Percentiles rank a stretch among this genome's conserved stretches.
phyloP scores from a whole-genome alignment of 1,140 invertebrate genomes.

The Asobara japonica region DNA sequence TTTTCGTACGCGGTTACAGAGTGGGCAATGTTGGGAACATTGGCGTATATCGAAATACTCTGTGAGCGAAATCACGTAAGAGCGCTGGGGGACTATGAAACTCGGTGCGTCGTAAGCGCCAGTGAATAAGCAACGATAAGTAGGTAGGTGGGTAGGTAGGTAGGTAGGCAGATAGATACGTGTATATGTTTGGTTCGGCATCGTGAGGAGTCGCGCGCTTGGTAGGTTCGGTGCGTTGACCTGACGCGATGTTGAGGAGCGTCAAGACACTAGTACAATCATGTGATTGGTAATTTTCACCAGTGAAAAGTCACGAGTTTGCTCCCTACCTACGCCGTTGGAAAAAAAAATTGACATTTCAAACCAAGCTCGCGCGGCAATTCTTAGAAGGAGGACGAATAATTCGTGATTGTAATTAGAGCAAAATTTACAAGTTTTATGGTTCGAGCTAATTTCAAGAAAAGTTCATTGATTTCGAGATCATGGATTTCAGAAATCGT shows the following conservation, averaged over 20 bases:
- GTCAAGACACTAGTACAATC: constrained; percentile 1
- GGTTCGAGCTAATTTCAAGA: too few relatives aligned
- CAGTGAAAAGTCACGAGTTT: too few relatives aligned
- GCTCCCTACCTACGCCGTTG: too few relatives aligned
- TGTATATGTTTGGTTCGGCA: constrained; percentile 30
- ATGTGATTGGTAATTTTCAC: constrained; percentile 1
- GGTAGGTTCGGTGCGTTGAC: constrained; percentile 57
- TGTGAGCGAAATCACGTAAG: neutral
- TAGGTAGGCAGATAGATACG: constrained; percentile 47
- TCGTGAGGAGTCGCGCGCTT: constrained; percentile 45
- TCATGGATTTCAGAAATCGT: too few relatives aligned
- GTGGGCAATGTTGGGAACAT: neutral
- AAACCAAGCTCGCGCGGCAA: too few relatives aligned
- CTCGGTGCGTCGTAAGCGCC: constrained; percentile 36
- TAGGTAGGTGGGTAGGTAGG: constrained; percentile 59
- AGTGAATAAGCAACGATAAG: constrained; percentile 57
- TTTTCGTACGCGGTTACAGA: too few relatives aligned
- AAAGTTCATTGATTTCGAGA: too few relatives aligned
- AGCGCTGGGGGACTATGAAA: neutral
- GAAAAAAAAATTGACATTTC: too few relatives aligned
- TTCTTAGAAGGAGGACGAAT: too few relatives aligned
- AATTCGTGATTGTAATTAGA: too few relatives aligned
- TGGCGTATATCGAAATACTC: neutral
- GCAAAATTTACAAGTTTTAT: too few relatives aligned
- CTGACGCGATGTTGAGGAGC: constrained; percentile 42